A percentile compares a stretch with the other conserved stretches of the same genome.
These are phyloP conservation scores for Mesembrinibis cayennensis DNA, from an alignment of 2,113 vertebrate genomes.

Conservation along the genomic window DNA sequence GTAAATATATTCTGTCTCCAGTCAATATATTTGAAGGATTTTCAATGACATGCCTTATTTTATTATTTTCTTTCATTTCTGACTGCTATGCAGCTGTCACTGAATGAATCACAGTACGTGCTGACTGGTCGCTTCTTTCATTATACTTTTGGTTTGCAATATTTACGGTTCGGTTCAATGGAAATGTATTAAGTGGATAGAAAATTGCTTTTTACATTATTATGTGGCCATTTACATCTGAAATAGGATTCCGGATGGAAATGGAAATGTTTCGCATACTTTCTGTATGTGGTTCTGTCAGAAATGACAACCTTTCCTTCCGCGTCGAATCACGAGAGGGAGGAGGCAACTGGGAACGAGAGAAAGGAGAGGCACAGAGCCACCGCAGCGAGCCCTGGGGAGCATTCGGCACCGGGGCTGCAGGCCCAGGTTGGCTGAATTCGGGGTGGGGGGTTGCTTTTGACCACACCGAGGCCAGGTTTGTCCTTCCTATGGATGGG, in stretches of 20 bases:
- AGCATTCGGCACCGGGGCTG: accelerated
- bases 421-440: not conserved
- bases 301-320: not conserved
- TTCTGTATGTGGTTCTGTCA: not conserved
- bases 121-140: not conserved
- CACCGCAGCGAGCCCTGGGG: not conserved
- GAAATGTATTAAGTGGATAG: conserved; percentile 3
- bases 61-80: conserved; percentile 53
- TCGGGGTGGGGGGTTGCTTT: not conserved
- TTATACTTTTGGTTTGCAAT: conserved; percentile 25
- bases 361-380: not conserved
- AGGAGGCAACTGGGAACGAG: not conserved
- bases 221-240: not conserved
- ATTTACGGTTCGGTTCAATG: conserved; percentile 15
- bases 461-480: not conserved
- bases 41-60: not conserved
- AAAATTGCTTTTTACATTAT: not conserved
- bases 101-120: not conserved
- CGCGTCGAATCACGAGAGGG: accelerated
- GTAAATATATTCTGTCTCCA: conserved; percentile 54
- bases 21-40: conserved; percentile 5
- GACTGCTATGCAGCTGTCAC: not conserved
- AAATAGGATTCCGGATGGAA: not conserved
- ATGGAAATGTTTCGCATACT: not conserved
- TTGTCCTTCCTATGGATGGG: not conserved